Evolutionary conservation across 1,140 invertebrate species (phyloP), one percentile per base, ranked within the genome.

Genomic region (Xylocopa sonorina): DNA sequence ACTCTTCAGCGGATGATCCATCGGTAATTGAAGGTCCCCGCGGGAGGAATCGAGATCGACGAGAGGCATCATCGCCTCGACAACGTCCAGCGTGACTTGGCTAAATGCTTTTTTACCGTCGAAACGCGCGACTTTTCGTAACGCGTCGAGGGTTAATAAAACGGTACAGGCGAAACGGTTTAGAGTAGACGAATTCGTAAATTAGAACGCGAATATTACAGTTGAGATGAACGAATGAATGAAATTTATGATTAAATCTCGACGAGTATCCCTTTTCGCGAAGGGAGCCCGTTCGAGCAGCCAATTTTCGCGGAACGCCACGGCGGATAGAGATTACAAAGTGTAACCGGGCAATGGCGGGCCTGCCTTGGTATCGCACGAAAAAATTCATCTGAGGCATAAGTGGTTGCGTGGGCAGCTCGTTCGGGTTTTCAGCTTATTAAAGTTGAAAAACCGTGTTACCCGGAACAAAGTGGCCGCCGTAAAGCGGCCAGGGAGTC

Each of bases 401-500:
- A 72, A 78, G 41, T 71, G 38, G 67, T 63, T 78, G 16, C 76
- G 57, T 57, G 32, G 48, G 67, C 46, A 3, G 21, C 6, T 7
- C 12, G 24, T 53, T 14, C 32, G 24, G 32, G 27, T 63, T 41
- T 78, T 32, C 68, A 63, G 67, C 67, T 78, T 63, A 78, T 78
- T 78, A 78, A 78, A 78, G 57, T 63, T 64, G 68, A 38, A 55
- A 73, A 64, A 55, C 68, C 76, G 29, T 63, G 68, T 32, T 62
- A 43, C 38, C 10, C 41, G n/a, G 14, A 55, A 14, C 18, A 43
- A 58, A 57, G 46, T 58, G 32, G 12, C 57, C 38, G n/a, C 58
- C 41, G 32, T 24, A 29, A 38, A 38, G 24, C 48, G 14, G 16
- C 58, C 41, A 29, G 12, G 10, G 5, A 18, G 27, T 16, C 38